Percentiles rank a stretch among this genome's conserved stretches.
phyloP scores from a whole-genome alignment of 2,113 vertebrate species.

The Percina caprodes region DNA sequence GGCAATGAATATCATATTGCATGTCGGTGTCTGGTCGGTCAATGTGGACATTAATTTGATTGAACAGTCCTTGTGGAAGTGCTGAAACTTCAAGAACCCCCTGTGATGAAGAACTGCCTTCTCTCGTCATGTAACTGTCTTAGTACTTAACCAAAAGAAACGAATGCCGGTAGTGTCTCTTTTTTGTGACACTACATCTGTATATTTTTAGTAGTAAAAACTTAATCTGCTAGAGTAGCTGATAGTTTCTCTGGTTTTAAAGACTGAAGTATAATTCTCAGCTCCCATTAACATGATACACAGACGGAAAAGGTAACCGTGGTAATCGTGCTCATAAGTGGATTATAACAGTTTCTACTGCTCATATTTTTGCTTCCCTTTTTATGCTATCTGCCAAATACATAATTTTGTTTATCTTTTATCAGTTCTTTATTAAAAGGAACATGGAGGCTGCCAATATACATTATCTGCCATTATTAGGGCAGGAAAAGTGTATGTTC shows the following conservation, averaged over 20 bases:
- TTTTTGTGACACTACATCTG: too few species aligned
- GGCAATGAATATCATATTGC: slow-evolving; percentile 1
- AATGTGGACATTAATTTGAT: slow-evolving; percentile 2
- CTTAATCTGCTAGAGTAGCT: too few species aligned
- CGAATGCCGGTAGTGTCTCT: neutral
- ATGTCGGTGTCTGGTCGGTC: neutral
- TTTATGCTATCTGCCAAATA: neutral
- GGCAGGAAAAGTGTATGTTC: neutral
- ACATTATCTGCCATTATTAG: neutral
- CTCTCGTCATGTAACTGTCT: neutral
- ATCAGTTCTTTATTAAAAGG: neutral
- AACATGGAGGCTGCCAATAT: neutral
- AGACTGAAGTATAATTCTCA: neutral
- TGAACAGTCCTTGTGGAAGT: neutral
- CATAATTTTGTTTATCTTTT: neutral
- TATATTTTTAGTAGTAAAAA: too few species aligned
- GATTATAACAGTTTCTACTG: neutral
- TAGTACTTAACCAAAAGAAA: neutral
- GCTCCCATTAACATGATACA: neutral
- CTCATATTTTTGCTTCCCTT: neutral
- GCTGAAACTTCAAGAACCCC: neutral
- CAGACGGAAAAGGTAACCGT: neutral
- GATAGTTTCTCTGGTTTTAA: neutral
- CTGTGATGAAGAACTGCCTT: neutral
- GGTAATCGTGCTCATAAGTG: neutral